Evolutionary conservation across 2,113 vertebrate genomes (phyloP).

Genomic region (Gobio gobio): DNA sequence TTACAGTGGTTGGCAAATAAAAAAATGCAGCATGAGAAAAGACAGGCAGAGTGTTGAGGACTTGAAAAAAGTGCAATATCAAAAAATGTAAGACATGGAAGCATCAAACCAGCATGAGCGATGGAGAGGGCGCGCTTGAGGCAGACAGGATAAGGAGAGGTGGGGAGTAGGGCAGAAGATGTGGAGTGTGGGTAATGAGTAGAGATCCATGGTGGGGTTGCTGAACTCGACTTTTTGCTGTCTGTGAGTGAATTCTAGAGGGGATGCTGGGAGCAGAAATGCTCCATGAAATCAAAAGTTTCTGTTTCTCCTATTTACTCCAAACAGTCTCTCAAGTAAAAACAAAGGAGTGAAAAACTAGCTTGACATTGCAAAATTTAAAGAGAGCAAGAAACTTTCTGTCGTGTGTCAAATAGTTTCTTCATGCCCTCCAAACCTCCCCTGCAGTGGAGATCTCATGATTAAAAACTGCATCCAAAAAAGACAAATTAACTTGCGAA

Average conservation of each 20-base stretch:
- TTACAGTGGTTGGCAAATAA: conserved; percentile 14
- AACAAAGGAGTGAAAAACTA: conserved; percentile 1
- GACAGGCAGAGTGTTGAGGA: neutral
- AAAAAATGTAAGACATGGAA: conserved; percentile 42
- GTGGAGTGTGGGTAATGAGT: neutral
- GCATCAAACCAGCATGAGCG: conserved; percentile 31
- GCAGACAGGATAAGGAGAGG: neutral
- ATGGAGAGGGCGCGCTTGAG: conserved; percentile 28
- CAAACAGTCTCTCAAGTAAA: neutral
- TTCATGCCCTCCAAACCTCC: conserved; percentile 11
- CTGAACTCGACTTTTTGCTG: neutral
- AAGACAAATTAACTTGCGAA: conserved; percentile 17
- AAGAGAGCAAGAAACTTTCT: conserved; percentile 18
- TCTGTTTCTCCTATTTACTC: neutral
- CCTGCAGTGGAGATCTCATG: neutral
- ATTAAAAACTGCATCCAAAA: conserved; percentile 11
- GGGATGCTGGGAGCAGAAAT: conserved; percentile 25
- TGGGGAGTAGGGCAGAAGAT: conserved; percentile 1
- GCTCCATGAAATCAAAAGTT: neutral
- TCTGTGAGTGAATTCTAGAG: neutral
- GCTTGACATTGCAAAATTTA: conserved; percentile 5
- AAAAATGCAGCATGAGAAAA: neutral
- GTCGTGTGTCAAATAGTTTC: conserved; percentile 7
- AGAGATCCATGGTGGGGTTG: neutral
- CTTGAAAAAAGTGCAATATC: conserved; percentile 2